Evolutionary conservation across 2,113 vertebrate species (phyloP).

Genomic region (Tenebrosternarchus preto): DNA sequence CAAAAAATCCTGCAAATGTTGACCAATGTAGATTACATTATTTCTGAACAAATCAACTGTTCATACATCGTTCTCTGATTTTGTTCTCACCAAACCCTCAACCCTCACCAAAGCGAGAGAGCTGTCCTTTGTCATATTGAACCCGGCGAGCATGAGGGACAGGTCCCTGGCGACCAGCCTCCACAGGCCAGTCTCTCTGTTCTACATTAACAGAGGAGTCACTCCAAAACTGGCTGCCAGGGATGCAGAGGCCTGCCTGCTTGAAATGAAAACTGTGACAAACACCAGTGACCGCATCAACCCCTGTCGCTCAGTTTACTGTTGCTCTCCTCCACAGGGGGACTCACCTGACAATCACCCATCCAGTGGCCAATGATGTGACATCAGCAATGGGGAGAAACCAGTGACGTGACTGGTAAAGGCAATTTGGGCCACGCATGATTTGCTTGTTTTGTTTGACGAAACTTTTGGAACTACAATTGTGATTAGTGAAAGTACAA

Average conservation of each 20-base stretch:
- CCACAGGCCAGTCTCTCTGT: conserved; percentile 64
- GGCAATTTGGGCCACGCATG: not conserved
- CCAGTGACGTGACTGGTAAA: not conserved
- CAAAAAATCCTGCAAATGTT: no score
- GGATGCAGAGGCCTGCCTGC: conserved; percentile 60
- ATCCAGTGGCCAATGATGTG: not conserved
- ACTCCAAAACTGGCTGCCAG: conserved; percentile 20
- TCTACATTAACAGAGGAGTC: conserved; percentile 65
- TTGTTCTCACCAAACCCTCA: not conserved
- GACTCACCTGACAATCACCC: conserved; percentile 3
- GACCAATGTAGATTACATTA: no score
- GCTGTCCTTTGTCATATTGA: conserved; percentile 59
- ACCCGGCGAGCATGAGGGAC: conserved; percentile 41
- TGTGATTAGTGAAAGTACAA: no score
- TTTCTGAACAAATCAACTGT: no score
- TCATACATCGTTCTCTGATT: no score
- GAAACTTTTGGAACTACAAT: not conserved
- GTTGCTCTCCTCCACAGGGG: not conserved
- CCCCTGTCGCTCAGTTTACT: conserved; percentile 56
- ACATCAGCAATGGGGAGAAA: not conserved
- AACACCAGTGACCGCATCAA: conserved; percentile 65
- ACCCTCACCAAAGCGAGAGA: conserved; percentile 26
- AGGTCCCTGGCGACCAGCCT: conserved; percentile 53
- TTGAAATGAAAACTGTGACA: conserved; percentile 71
- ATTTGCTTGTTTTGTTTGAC: not conserved